phyloP scores from a whole-genome alignment of 2,113 vertebrate genomes.

The Mobula hypostoma region DNA sequence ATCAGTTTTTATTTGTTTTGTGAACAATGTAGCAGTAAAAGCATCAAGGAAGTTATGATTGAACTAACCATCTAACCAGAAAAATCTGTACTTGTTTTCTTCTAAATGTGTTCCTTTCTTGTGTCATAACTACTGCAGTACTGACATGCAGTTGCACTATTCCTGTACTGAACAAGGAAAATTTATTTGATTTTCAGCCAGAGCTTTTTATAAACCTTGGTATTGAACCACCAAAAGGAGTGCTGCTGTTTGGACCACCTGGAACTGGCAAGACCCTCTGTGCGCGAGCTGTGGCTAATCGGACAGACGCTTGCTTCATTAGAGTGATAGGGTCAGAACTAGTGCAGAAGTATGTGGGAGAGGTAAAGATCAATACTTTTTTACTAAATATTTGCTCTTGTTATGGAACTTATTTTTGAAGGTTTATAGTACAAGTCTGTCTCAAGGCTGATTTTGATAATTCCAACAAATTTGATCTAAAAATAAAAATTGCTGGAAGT shows the following conservation, averaged over 20 bases:
- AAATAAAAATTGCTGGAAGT: no score
- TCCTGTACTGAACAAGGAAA: neutral
- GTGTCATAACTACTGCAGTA: neutral
- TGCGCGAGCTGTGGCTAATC: slow-evolving; percentile 92
- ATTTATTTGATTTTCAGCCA: slow-evolving; percentile 60
- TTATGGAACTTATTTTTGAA: neutral
- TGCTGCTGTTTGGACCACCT: slow-evolving; percentile 90
- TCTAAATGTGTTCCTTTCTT: neutral
- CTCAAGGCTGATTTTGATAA: neutral
- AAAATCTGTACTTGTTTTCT: neutral
- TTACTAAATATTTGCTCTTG: neutral
- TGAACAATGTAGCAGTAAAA: neutral
- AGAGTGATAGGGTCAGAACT: slow-evolving; percentile 92
- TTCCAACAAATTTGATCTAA: neutral
- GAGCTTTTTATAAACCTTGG: slow-evolving; percentile 96
- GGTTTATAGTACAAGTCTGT: neutral
- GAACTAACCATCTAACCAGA: neutral
- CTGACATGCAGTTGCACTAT: neutral
- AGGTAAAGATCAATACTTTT: slow-evolving; percentile 60
- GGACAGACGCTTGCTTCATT: slow-evolving; percentile 97
- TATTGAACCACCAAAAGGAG: slow-evolving; percentile 94
- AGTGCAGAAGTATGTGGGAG: slow-evolving; percentile 96
- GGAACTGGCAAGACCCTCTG: slow-evolving; percentile 95
- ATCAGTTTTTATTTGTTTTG: neutral
- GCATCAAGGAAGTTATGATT: neutral